These are phyloP conservation scores for Amphiprion percula DNA, from an alignment of 2,113 vertebrate genomes.

Conservation along the genomic window DNA sequence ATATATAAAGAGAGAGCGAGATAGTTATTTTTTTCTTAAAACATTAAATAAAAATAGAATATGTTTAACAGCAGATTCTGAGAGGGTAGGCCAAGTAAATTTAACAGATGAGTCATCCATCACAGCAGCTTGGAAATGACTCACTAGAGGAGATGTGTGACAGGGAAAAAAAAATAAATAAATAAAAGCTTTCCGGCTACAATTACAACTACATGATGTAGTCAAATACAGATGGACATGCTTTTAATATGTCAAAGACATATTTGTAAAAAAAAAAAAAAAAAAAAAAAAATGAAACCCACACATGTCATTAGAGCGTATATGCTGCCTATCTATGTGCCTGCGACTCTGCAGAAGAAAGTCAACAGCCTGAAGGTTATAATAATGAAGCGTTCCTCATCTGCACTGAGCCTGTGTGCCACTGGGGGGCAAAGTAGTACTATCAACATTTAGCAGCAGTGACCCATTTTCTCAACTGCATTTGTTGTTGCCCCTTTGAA, in stretches of 20 bases:
- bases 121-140: constrained; percentile 60
- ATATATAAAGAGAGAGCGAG: neutral
- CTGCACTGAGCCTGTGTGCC: constrained; percentile 78
- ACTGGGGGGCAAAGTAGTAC: constrained; percentile 87
- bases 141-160: constrained; percentile 50
- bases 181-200: neutral
- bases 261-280: neutral
- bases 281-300: constrained; percentile 21
- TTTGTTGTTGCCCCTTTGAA: constrained; percentile 77
- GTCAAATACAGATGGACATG: constrained; percentile 7
- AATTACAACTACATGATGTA: neutral
- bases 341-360: constrained; percentile 34
- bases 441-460: constrained; percentile 76
- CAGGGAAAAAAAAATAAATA: neutral
- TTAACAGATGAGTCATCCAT: constrained; percentile 62
- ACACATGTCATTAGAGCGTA: constrained; percentile 44
- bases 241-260: constrained; percentile 21
- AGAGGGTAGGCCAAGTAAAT: constrained; percentile 38
- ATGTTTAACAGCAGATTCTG: constrained; percentile 43
- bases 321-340: constrained; percentile 34
- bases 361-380: constrained; percentile 73
- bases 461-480: constrained; percentile 85
- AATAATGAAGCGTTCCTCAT: constrained; percentile 44
- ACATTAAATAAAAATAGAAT: constrained; percentile 23
- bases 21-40: neutral